phyloP scores from a whole-genome alignment of 1,140 invertebrate species.

The Panulirus ornatus region DNA sequence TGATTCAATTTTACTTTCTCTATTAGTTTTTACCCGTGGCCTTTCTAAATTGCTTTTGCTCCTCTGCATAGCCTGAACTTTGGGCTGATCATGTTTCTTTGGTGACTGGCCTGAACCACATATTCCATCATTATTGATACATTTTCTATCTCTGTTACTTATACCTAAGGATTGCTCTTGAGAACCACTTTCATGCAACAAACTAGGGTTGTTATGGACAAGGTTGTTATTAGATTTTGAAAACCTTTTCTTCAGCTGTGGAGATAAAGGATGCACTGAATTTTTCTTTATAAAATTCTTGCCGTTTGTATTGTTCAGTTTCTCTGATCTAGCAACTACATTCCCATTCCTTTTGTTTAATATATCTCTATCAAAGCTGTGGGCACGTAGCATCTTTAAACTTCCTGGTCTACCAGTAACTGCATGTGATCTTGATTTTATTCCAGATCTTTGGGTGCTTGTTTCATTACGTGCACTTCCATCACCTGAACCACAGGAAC shows the following conservation, averaged over 20 bases:
- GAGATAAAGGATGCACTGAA: slow-evolving; percentile 12
- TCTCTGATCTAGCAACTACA: not conserved
- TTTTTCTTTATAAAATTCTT: slow-evolving; percentile 23
- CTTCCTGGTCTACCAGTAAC: slow-evolving; percentile 12
- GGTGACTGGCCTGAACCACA: not conserved
- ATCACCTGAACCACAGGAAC: slow-evolving; percentile 38
- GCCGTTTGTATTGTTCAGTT: not conserved
- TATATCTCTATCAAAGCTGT: slow-evolving; percentile 50
- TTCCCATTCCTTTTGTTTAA: slow-evolving; percentile 2
- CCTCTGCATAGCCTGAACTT: not conserved
- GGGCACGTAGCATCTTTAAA: slow-evolving; percentile 44
- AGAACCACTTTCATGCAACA: not conserved
- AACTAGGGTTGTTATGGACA: not conserved
- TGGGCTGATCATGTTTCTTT: not conserved
- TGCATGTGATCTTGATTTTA: not conserved
- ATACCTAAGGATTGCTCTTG: not conserved
- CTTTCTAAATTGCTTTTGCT: slow-evolving; percentile 36
- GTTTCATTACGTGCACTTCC: slow-evolving; percentile 31
- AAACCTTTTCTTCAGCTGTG: slow-evolving; percentile 27
- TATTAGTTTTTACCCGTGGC: not conserved
- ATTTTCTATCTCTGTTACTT: not conserved
- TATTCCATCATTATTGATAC: not conserved
- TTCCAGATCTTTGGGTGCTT: slow-evolving; percentile 30
- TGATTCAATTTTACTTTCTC: not conserved
- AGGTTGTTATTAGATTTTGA: slow-evolving; percentile 30